A percentile compares a stretch with the other conserved stretches of the same genome.
Evolutionary conservation across 1,140 invertebrate genomes (phyloP).

Genomic region (Drosophila nannoptera): DNA sequence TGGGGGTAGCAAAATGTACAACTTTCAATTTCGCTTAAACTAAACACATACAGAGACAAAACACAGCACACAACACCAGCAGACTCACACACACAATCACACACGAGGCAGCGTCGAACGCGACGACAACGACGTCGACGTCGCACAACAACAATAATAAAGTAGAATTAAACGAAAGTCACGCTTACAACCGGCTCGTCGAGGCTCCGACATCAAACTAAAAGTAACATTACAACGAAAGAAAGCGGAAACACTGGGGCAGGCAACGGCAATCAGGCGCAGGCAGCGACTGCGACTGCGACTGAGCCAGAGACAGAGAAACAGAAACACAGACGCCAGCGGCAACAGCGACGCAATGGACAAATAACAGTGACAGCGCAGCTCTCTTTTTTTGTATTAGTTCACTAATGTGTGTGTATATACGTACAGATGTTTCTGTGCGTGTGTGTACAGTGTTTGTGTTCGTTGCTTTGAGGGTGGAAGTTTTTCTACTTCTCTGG

Average conservation of each 20-base stretch:
- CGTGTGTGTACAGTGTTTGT: conserved; percentile 51
- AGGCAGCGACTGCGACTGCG: conserved; percentile 59
- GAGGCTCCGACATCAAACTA: conserved; percentile 74
- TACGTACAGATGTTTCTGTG: conserved; percentile 15
- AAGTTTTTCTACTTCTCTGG: conserved; percentile 78
- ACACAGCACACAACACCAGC: conserved; percentile 20
- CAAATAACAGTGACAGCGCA: conserved; percentile 69
- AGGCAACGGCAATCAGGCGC: conserved; percentile 63
- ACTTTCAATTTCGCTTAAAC: conserved; percentile 77
- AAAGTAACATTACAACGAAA: conserved; percentile 77
- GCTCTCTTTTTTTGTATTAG: conserved; percentile 67
- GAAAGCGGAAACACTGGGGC: conserved; percentile 77
- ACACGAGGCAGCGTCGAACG: conserved; percentile 32
- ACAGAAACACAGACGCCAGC: conserved; percentile 19
- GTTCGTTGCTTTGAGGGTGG: conserved; percentile 69
- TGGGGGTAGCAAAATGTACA: conserved; percentile 76
- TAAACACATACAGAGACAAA: conserved; percentile 59
- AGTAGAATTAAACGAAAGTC: conserved; percentile 75
- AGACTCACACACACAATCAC: conserved; percentile 33
- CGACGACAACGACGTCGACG: conserved; percentile 33
- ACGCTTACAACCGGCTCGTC: conserved; percentile 73
- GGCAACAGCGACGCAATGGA: conserved; percentile 40
- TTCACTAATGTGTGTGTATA: conserved; percentile 46
- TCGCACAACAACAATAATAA: conserved; percentile 60
- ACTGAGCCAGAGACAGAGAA: conserved; percentile 9